Conservation (phyloP, 2,797 vertebrate genomes). For the Peromyscus eremicus region DNA sequence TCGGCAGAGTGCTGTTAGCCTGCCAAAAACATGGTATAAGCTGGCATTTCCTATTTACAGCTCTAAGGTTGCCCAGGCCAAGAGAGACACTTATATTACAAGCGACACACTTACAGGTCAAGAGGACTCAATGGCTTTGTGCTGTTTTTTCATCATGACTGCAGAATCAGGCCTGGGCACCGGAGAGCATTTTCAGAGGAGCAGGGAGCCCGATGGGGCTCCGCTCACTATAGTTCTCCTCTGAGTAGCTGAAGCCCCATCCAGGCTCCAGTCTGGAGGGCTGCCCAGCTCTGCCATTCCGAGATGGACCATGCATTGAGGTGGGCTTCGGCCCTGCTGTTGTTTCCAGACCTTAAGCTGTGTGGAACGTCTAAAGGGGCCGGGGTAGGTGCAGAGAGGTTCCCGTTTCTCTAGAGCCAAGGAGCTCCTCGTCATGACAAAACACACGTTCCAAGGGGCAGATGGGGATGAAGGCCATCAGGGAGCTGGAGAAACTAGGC, state of each 20-base stretch:
- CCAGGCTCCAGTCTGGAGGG: background rate
- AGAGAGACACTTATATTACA: accelerated
- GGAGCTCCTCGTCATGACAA: accelerated
- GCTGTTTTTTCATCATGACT: accelerated
- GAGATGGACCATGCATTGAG: background rate
- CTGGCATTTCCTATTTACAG: background rate
- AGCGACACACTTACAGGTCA: background rate
- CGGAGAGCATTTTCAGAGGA: background rate
- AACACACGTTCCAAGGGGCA: accelerated
- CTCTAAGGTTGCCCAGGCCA: background rate
- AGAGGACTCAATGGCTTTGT: background rate
- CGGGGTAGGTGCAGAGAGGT: too few species aligned
- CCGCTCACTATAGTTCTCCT: background rate
- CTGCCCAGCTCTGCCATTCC: accelerated
- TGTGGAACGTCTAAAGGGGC: background rate
- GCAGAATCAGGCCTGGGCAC: background rate
- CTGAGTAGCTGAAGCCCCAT: accelerated
- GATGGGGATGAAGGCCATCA: accelerated
- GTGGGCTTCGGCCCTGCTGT: background rate
- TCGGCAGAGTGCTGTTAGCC: background rate
- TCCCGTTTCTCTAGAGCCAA: accelerated
- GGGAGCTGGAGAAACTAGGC: background rate
- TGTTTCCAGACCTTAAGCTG: background rate
- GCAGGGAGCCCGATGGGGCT: too few species aligned
- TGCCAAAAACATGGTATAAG: background rate